A percentile compares a stretch with the other conserved stretches of the same genome.
Evolutionary conservation across 1,140 invertebrate genomes (phyloP).

Genomic region (Penaeus indicus): DNA sequence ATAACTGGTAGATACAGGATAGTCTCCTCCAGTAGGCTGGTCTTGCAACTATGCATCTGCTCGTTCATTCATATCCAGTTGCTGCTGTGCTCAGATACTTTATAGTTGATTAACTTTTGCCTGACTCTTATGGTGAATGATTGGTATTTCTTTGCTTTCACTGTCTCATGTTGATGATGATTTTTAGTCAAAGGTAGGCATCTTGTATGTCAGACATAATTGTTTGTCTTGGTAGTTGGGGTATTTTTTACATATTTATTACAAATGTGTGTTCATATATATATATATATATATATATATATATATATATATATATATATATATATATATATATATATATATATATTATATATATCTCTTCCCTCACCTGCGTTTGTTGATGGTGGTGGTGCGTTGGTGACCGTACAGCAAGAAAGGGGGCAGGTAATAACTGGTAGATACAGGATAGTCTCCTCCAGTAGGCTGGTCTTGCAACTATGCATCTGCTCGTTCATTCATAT

Average conservation of each 20-base stretch:
- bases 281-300: constrained; percentile 38
- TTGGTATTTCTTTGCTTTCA: too few relatives aligned
- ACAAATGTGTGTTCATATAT: neutral
- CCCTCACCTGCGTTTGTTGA: constrained; percentile 43
- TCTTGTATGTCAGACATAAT: neutral
- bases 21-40: neutral
- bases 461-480: neutral
- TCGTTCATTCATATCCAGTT: constrained; percentile 4
- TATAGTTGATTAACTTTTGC: neutral
- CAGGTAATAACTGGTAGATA: constrained; percentile 47
- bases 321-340: constrained; percentile 17
- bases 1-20: constrained; percentile 29
- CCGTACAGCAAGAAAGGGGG: constrained; percentile 58
- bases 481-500: constrained; percentile 18
- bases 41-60: constrained; percentile 21
- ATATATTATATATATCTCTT: constrained; percentile 37
- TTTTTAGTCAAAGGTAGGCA: too few relatives aligned
- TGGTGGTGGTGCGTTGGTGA: constrained; percentile 54
- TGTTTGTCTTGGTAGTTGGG: neutral
- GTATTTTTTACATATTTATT: neutral
- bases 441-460: constrained; percentile 10
- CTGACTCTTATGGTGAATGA: too few relatives aligned
- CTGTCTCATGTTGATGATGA: too few relatives aligned
- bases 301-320: constrained; percentile 36
- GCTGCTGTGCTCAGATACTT: constrained; percentile 7